Evolutionary conservation across 2,797 vertebrate species (phyloP), one percentile per base, ranked within the genome.

Genomic region (Platalea minor): DNA sequence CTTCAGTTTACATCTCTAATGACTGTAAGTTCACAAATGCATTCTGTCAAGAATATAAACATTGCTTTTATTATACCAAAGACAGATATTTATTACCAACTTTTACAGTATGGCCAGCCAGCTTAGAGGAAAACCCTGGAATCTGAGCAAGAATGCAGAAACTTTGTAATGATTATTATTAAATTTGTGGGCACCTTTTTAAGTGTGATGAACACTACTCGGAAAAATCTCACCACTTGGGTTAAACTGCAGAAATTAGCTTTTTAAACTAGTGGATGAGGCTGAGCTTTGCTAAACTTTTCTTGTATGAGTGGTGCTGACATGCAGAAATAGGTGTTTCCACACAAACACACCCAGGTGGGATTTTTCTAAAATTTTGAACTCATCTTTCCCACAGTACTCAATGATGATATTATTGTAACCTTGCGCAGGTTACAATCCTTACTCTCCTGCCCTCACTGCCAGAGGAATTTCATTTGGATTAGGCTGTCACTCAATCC

Each of bases 1-100:
- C 96, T 97, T 96, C 93, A 64, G 96, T 96, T 97, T 97, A 97
- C 97, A 97, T 97, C 97, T 96, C 97, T 97, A 97, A 97, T 97
- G 97, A 97, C 95, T 96, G 96, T 96, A 97, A 97, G 97, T 97
- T 97, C 96, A 95, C 96, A 97, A 97, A 97, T 96, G 95, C 92
- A 94, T 97, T 96, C 97, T 91, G 95, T 97, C 96, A 97, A 92
- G 96, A 94, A 93, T 96, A 97, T 96, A 94, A 96, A 95, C 94
- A 91, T 95, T 94, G 91, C 91, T 96, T 98, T 97, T 97, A 96
- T 98, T 97, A 95, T 97, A 94, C 70, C 78, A 92, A 85, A 93
- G 93, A 95, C 92, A 93, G 95, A 94, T 96, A 97, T 97, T 97
- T 96, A 96, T 96, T 80, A 63, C 75, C 48, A 92, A 95, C 85